phyloP scores from a whole-genome alignment of 2,888 invertebrate species.

The Drosophila nr. perissopoda region DNA sequence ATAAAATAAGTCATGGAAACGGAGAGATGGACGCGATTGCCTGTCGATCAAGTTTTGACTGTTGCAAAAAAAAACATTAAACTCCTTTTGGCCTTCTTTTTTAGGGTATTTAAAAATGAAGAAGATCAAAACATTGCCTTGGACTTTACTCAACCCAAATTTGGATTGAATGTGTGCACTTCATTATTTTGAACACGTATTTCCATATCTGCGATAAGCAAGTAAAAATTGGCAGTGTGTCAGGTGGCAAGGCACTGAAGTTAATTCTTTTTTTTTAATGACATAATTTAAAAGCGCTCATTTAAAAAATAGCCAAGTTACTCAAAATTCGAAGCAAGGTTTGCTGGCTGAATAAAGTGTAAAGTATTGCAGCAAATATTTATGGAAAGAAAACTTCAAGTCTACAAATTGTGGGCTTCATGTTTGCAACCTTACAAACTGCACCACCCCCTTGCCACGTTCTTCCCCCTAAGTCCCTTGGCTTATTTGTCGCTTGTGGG shows the following conservation, averaged over 20 bases:
- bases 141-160: slow-evolving; percentile 34
- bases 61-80: neutral
- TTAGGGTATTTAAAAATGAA: neutral
- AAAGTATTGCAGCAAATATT: neutral
- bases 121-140: slow-evolving; percentile 19
- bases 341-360: neutral
- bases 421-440: neutral
- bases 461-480: neutral
- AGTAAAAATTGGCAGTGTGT: slow-evolving; percentile 13
- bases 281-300: neutral
- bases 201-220: slow-evolving; percentile 3
- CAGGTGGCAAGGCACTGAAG: neutral
- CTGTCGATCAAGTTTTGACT: neutral
- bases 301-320: neutral
- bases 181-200: slow-evolving; percentile 13
- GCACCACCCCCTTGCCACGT: neutral
- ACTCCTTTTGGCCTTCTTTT: neutral
- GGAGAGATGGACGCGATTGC: neutral
- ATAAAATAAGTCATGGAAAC: neutral
- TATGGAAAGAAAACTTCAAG: neutral
- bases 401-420: neutral
- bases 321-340: neutral
- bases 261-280: neutral
- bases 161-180: slow-evolving; percentile 6
- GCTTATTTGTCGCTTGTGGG: neutral